Evolutionary conservation across 1,140 invertebrate species (phyloP), one percentile per base, ranked within the genome.

Genomic region (Micrasema minimum): DNA sequence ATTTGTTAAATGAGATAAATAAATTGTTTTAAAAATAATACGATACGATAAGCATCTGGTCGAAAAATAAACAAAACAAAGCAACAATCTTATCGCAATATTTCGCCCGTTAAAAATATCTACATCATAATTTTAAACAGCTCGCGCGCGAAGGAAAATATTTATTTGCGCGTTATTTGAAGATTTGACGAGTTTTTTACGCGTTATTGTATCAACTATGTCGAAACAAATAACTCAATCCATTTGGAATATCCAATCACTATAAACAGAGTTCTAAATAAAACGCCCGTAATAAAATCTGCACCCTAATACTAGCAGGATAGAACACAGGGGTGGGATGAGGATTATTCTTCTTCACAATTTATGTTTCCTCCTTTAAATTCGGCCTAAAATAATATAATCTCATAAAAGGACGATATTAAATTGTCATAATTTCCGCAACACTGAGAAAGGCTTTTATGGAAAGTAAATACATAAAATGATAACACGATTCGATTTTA

Each of bases 321-420:
- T 4, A 31, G 3, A 31, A 22, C 26, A 31, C 20, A 43, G 55
- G 46, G 57, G 37, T 12, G 37, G 37, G 55, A 59, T 53, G 20
- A 43, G 20, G 72, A 41, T 57, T 66, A 50, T 48, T 73, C 31
- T 51, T 57, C 37, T 61, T 48, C 41, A 31, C 41, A 55, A 57
- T 74, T 74, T 74, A 74, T 74, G 72, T 71, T 68, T 70, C 68
- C 66, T 57, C 48, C 68, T 65, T 62, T 74, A 71, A 74, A 71
- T 26, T 74, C 57, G 57, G 50, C 72, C 61, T 70, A 70, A 65
- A 69, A 65, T 69, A 69, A 74, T 55, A 74, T 71, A 74, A 74
- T 74, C 68, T 59, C 57, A 71, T 74, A 71, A 74, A 74, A 74
- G 41, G 57, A 71, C 62, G 72, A 74, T 74, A 74, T 74, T 74